Base-by-base conservation (phyloP, 1,140 invertebrate genomes). In the Aphis craccivora region DNA sequence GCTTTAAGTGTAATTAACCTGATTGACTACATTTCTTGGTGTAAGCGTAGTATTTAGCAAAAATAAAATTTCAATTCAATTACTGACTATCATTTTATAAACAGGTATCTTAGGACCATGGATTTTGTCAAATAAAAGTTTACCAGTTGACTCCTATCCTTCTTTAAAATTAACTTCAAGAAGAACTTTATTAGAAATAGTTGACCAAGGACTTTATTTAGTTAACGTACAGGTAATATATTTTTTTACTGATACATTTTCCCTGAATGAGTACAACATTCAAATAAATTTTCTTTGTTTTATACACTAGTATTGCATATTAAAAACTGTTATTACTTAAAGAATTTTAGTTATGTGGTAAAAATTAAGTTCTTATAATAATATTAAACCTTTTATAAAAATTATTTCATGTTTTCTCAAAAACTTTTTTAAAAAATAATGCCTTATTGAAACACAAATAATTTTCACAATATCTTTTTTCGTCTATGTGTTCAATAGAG, bases 21-120 rank as follows among this genome's bases (percentile, higher is more conserved):
- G 25, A 45, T 25, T 40, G 22, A 55, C 11, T 55, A 25, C 60
- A 0, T n/a, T 18, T 1, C 11, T 20, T 22, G 20, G 89, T 90
- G 89, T 90, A 67, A 90, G 67, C 53, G 37, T 90, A 90, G 55
- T 60, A 67, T 6, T 67, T 90, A 5, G 14, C 9, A 14, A 67
- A n/a, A 67, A 43, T 67, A 43, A 84, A 51, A 51, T 51, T 48
- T 51, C 48, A 18, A 25, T 25, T 35, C 2, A 35, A n/a, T 23
- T 60, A 30, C 30, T 67, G 37, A 90, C 9, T 25, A 45, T 90
- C 37, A 43, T 67, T 92, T 92, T 81, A 48, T 81, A 4, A 92
- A 83, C 43, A 92, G 90, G 90, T 92, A 83, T 92, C 37, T 92
- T 92, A n/a, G 90, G 90, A 23, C 90, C 90, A 37, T 92, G 90